Evolutionary conservation across 2,888 invertebrate genomes (phyloP).

Genomic region (Eledone cirrhosa): DNA sequence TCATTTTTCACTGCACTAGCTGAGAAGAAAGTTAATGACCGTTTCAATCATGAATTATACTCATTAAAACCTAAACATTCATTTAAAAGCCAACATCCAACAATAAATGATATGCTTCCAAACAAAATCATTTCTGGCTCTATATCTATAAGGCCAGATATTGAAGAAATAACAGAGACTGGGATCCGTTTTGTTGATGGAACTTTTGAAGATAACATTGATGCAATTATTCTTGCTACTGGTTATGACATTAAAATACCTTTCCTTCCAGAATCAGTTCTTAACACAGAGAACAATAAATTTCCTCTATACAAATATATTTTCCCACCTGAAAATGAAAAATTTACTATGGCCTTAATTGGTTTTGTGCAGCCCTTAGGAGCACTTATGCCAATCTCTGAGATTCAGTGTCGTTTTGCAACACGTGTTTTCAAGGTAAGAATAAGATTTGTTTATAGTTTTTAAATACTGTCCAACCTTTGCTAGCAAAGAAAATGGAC

Average conservation of each 20-base stretch:
- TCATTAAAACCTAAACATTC: constrained; percentile 65
- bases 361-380: constrained; percentile 68
- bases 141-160: constrained; percentile 60
- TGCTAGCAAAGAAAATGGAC: too few relatives aligned
- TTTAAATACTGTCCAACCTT: too few relatives aligned
- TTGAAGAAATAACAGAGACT: constrained; percentile 51
- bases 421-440: constrained; percentile 62
- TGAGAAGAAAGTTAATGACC: constrained; percentile 45
- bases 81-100: constrained; percentile 57
- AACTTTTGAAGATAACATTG: constrained; percentile 57
- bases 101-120: constrained; percentile 67
- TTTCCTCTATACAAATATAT: constrained; percentile 66
- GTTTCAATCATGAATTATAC: constrained; percentile 65
- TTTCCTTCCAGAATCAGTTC: constrained; percentile 60
- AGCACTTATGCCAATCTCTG: constrained; percentile 68
- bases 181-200: constrained; percentile 61
- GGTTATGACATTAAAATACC: constrained; percentile 67
- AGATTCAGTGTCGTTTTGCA: constrained; percentile 68
- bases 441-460: background rate
- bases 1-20: background rate
- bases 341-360: constrained; percentile 66
- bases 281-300: constrained; percentile 52
- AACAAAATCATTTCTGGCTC: constrained; percentile 64
- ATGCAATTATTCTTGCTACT: constrained; percentile 64
- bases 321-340: constrained; percentile 63